Conservation (phyloP, 2,797 vertebrate species). For the Helostoma temminkii region DNA sequence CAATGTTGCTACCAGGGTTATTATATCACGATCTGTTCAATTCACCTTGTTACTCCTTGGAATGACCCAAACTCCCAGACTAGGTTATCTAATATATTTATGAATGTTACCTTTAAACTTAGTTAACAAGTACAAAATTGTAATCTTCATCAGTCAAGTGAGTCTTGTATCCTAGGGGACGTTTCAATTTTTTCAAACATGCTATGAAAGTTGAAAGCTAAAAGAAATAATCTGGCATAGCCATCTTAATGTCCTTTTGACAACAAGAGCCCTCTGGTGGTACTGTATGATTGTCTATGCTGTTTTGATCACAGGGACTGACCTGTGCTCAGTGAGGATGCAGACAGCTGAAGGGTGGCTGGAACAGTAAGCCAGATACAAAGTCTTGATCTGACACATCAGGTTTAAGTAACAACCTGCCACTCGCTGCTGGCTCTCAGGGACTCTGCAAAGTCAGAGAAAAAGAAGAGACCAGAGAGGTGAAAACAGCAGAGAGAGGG, state of each 20-base stretch:
- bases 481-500: background rate
- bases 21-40: no score
- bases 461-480: conserved; percentile 12
- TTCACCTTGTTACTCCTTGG: no score
- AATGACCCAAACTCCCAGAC: background rate
- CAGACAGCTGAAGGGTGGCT: conserved; percentile 95
- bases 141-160: background rate
- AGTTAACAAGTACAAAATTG: background rate
- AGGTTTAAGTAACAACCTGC: conserved; percentile 91
- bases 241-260: background rate
- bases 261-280: background rate
- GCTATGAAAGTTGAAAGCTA: no score
- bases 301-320: conserved; percentile 50
- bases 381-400: conserved; percentile 92
- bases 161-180: no score
- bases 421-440: conserved; percentile 93
- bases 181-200: no score
- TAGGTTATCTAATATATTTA: background rate
- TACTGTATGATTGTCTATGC: background rate
- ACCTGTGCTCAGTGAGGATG: conserved; percentile 97
- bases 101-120: background rate
- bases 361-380: conserved; percentile 94
- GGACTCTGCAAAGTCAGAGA: conserved; percentile 81
- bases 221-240: no score
- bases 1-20: no score